These are phyloP conservation scores for Podarcis siculus DNA, from an alignment of 2,797 vertebrate species.

Conservation along the genomic window DNA sequence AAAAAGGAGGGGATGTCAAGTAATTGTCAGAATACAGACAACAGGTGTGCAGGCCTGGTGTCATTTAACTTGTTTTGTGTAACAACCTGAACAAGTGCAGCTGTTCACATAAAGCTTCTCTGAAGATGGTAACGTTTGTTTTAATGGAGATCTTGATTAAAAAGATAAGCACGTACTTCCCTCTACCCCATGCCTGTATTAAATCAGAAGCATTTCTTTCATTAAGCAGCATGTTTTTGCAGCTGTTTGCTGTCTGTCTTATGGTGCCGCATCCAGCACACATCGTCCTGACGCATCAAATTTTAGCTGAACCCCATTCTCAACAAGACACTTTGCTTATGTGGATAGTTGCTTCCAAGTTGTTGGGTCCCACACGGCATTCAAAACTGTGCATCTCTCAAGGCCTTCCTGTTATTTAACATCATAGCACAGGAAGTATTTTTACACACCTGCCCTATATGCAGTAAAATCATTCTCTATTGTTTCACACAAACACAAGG, in stretches of 20 bases:
- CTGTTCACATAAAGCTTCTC: not conserved
- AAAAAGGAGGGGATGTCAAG: not conserved
- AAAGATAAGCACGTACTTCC: not conserved
- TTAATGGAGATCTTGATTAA: not conserved
- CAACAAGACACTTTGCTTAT: not conserved
- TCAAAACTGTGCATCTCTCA: not conserved
- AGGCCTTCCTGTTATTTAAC: not conserved
- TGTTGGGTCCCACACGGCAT: not conserved
- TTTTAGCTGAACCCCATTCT: no score
- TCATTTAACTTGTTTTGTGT: not conserved
- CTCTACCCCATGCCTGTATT: not conserved
- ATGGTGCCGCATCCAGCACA: not conserved
- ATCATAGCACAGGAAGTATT: not conserved
- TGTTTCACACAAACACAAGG: no score
- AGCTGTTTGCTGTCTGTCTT: not conserved
- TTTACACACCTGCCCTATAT: not conserved
- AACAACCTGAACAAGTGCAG: not conserved
- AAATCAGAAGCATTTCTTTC: not conserved
- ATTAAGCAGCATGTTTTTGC: not conserved
- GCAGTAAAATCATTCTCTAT: no score
- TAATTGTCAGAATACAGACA: not conserved
- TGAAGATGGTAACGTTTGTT: not conserved
- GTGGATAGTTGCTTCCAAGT: not conserved
- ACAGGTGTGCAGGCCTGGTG: not conserved
- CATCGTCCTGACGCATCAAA: not conserved